phyloP scores from a whole-genome alignment of 2,888 invertebrate genomes.

The Drosophila rellima region DNA sequence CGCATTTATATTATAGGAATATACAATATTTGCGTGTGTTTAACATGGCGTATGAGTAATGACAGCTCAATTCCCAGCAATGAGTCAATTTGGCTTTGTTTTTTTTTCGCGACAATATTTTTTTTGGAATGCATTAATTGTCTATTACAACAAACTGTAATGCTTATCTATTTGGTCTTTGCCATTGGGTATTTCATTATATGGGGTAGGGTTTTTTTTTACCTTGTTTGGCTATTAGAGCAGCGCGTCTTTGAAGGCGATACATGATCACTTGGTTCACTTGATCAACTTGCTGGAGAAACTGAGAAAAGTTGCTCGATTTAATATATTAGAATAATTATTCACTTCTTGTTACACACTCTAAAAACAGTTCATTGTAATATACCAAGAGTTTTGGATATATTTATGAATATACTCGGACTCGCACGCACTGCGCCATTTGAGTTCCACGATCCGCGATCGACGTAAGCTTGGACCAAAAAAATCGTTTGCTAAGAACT shows the following conservation, averaged over 20 bases:
- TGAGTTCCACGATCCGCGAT: slow-evolving; percentile 33
- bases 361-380: slow-evolving; percentile 66
- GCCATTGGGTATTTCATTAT: neutral
- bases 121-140: slow-evolving; percentile 23
- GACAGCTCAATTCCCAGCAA: slow-evolving; percentile 9
- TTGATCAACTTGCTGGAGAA: slow-evolving; percentile 4
- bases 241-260: slow-evolving; percentile 83
- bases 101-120: slow-evolving; percentile 45
- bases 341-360: slow-evolving; percentile 20
- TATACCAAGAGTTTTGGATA: slow-evolving; percentile 30
- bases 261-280: slow-evolving; percentile 74
- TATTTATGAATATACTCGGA: slow-evolving; percentile 4
- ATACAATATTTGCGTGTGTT: slow-evolving; percentile 31
- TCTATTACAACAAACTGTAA: slow-evolving; percentile 25
- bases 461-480: slow-evolving; percentile 16
- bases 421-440: slow-evolving; percentile 19
- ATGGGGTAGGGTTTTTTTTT: neutral
- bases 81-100: slow-evolving; percentile 39
- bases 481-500: slow-evolving; percentile 25
- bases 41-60: slow-evolving; percentile 72
- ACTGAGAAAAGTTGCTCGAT: slow-evolving; percentile 29
- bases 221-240: slow-evolving; percentile 85
- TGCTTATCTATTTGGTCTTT: slow-evolving; percentile 29
- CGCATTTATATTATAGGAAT: slow-evolving; percentile 45
- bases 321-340: slow-evolving; percentile 8